A percentile compares a stretch with the other conserved stretches of the same genome.
Evolutionary conservation across 2,113 vertebrate genomes (phyloP).

Genomic region (Indri indri): DNA sequence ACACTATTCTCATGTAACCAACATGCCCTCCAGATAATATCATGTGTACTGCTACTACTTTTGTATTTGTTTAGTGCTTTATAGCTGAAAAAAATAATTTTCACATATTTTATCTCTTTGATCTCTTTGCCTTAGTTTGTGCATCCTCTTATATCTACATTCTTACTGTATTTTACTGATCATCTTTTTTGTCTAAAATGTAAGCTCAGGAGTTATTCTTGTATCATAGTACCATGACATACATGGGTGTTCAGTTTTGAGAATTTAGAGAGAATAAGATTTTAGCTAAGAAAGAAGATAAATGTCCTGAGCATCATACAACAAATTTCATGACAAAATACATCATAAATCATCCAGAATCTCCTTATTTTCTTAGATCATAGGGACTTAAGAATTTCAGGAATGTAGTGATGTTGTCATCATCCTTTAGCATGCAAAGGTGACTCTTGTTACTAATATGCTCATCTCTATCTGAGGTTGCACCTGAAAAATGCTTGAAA

Average conservation of each 20-base stretch:
- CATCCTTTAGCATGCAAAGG: neutral
- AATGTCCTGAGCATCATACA: neutral
- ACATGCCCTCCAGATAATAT: neutral
- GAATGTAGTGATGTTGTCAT: neutral
- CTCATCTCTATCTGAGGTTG: neutral
- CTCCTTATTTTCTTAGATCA: constrained; percentile 5
- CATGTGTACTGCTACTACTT: neutral
- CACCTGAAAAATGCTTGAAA: neutral
- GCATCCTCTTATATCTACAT: neutral
- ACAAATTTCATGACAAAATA: constrained; percentile 55
- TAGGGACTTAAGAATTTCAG: constrained; percentile 30
- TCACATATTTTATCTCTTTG: neutral
- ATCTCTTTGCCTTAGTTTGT: neutral
- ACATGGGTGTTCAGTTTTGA: neutral
- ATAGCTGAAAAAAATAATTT: neutral
- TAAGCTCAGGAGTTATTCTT: constrained; percentile 4
- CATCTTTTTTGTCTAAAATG: constrained; percentile 7
- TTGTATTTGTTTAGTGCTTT: neutral
- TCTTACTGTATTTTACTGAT: neutral
- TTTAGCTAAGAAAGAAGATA: constrained; percentile 34
- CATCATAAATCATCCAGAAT: constrained; percentile 11
- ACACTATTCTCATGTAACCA: neutral
- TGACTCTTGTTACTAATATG: neutral
- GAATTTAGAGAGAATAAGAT: neutral
- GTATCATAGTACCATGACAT: neutral